Percentiles rank a stretch among this genome's conserved stretches.
Evolutionary conservation across 2,888 invertebrate genomes (phyloP).

Genomic region (Gerosis bhagava): DNA sequence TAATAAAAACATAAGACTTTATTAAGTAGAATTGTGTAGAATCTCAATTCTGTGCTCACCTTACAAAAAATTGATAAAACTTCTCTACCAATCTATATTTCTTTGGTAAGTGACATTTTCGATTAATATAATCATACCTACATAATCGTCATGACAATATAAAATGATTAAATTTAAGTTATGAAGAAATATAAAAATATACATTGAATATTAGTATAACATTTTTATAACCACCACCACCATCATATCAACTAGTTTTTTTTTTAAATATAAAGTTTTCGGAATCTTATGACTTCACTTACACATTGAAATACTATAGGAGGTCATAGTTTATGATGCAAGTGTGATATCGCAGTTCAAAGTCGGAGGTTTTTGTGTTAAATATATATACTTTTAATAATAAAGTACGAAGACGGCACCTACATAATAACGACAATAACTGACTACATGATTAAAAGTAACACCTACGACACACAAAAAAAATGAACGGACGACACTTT

Average conservation of each 20-base stretch:
- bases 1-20: no score
- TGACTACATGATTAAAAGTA: not conserved
- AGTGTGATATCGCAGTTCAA: constrained; percentile 12
- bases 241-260: no score
- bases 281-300: constrained; percentile 1
- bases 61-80: constrained; percentile 11
- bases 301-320: constrained; percentile 9
- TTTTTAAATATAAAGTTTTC: constrained; percentile 11
- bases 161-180: constrained; percentile 29
- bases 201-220: constrained; percentile 29
- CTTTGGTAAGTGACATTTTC: constrained; percentile 35
- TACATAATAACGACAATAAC: constrained; percentile 19
- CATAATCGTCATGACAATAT: constrained; percentile 8
- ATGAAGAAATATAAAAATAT: constrained; percentile 35
- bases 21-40: no score
- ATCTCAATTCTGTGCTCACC: constrained; percentile 12
- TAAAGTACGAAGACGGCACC: constrained; percentile 19
- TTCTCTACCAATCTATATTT: constrained; percentile 27
- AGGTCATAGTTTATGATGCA: not conserved
- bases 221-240: constrained; percentile 33
- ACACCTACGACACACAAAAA: constrained; percentile 2
- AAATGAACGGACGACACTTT: no score
- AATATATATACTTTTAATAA: not conserved
- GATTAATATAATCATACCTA: constrained; percentile 26
- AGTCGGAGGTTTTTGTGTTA: constrained; percentile 4